phyloP scores from a whole-genome alignment of 2,797 vertebrate species.

The Lutjanus campechanus region DNA sequence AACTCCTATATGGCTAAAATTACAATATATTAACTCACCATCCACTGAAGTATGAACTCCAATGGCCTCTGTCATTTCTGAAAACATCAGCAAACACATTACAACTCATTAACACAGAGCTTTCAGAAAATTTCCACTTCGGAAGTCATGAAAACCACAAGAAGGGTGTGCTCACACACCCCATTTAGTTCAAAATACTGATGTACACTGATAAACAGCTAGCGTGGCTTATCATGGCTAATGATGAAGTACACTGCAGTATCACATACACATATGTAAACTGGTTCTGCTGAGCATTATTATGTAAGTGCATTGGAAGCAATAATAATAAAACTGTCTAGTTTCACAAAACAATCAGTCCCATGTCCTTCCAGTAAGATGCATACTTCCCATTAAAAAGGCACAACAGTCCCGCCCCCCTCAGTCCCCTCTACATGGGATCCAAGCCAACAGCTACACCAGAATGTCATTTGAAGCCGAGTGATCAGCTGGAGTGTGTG shows the following conservation, averaged over 20 bases:
- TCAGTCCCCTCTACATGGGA: conserved; percentile 50
- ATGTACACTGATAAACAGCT: background rate
- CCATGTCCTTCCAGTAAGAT: conserved; percentile 45
- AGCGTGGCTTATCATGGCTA: too few species aligned
- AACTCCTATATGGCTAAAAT: too few species aligned
- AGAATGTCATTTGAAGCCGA: conserved; percentile 78
- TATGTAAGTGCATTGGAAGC: background rate
- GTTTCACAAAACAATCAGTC: conserved; percentile 24
- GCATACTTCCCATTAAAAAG: conserved; percentile 47
- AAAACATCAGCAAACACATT: too few species aligned
- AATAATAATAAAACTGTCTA: conserved; percentile 11
- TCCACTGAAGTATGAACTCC: too few species aligned
- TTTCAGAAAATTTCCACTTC: too few species aligned
- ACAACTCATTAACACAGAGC: too few species aligned
- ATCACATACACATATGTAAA: background rate
- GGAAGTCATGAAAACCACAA: too few species aligned
- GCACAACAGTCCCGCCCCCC: conserved; percentile 60
- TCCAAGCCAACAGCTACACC: conserved; percentile 70
- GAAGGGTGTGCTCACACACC: too few species aligned
- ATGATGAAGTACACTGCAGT: background rate
- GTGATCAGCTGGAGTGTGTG: conserved; percentile 57
- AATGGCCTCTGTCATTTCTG: too few species aligned
- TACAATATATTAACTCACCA: too few species aligned
- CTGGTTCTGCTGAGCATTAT: background rate
- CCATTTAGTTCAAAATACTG: background rate